These are phyloP conservation scores for Eustalomyia histrio DNA, from an alignment of 2,888 invertebrate genomes.

Conservation along the genomic window DNA sequence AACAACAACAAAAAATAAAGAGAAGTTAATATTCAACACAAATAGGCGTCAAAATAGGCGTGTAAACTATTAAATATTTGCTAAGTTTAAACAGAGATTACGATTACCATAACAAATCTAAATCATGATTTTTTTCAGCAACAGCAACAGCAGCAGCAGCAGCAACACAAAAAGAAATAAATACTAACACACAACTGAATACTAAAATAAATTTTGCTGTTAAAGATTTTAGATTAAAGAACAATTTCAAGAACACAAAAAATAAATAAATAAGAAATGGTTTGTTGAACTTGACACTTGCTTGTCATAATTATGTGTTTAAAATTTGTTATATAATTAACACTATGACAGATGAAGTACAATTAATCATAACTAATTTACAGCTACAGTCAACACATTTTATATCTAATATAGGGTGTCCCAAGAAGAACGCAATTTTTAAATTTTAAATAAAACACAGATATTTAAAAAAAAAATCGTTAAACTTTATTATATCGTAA, in stretches of 20 bases:
- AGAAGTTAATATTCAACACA: slow-evolving; percentile 59
- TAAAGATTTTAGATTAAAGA: slow-evolving; percentile 49
- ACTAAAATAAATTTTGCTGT: slow-evolving; percentile 25
- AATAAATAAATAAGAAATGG: slow-evolving; percentile 46
- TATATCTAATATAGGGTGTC: neutral
- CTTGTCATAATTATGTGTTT: slow-evolving; percentile 65
- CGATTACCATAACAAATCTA: slow-evolving; percentile 61
- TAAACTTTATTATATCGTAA: no score
- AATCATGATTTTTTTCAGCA: slow-evolving; percentile 52
- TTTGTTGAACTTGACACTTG: slow-evolving; percentile 68
- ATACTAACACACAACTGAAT: slow-evolving; percentile 8
- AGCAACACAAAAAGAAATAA: slow-evolving; percentile 16
- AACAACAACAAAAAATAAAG: slow-evolving; percentile 30
- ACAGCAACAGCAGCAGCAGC: slow-evolving; percentile 2
- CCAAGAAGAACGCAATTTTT: no score
- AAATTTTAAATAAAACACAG: no score
- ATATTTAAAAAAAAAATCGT: no score
- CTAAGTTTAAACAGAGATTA: slow-evolving; percentile 52
- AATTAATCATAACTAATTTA: slow-evolving; percentile 59
- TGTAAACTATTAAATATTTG: slow-evolving; percentile 66
- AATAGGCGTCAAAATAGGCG: slow-evolving; percentile 65
- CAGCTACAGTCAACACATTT: slow-evolving; percentile 52
- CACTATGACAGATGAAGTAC: slow-evolving; percentile 41
- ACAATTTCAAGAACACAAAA: neutral
- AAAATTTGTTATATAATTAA: slow-evolving; percentile 42